Evolutionary conservation across 2,113 vertebrate species (phyloP).

Genomic region (Odobenus rosmarus): DNA sequence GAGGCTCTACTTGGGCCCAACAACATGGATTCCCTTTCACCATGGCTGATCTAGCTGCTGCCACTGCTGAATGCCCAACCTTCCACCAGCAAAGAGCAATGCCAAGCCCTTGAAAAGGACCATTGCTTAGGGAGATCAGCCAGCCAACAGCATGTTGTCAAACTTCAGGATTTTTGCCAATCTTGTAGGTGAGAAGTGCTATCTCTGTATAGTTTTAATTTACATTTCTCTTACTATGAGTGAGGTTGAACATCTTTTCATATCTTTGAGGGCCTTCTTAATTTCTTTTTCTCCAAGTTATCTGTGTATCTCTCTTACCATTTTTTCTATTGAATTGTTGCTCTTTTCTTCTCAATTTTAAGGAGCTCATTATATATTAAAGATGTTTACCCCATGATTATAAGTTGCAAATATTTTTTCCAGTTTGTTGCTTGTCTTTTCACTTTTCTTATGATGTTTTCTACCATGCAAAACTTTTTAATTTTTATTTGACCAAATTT

Average conservation of each 20-base stretch:
- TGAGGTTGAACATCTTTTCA: neutral
- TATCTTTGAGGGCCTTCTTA: neutral
- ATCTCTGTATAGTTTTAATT: neutral
- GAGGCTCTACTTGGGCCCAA: neutral
- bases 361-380: no score
- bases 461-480: neutral
- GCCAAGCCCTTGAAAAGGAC: neutral
- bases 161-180: neutral
- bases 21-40: neutral
- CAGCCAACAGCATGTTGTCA: neutral
- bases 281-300: neutral
- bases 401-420: neutral
- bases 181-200: neutral
- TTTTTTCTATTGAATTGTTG: neutral
- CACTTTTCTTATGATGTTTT: neutral
- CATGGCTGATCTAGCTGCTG: neutral
- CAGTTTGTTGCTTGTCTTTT: neutral
- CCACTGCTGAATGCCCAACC: neutral
- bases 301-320: neutral
- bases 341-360: no score
- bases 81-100: neutral
- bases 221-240: neutral
- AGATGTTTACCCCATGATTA: no score
- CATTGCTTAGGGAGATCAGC: neutral
- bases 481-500: constrained; percentile 6